A percentile compares a stretch with the other conserved stretches of the same genome.
Evolutionary conservation across 2,113 vertebrate species (phyloP).

Genomic region (Eonycteris spelaea): DNA sequence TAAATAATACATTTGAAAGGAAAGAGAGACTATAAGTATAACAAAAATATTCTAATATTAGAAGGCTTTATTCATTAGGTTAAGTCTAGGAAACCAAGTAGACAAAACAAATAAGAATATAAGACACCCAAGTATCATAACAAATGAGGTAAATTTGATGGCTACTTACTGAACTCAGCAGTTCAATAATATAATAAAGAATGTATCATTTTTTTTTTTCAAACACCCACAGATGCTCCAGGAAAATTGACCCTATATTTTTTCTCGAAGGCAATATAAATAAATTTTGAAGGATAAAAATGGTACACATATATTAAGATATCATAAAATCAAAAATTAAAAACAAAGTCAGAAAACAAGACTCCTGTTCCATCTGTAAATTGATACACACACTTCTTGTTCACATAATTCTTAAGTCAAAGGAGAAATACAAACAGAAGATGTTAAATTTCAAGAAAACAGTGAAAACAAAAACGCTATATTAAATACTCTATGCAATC

Average conservation of each 20-base stretch:
- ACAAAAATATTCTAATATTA: not conserved
- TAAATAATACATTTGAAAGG: not conserved
- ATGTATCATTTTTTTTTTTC: not conserved
- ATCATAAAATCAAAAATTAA: not conserved
- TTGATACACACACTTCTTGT: not conserved
- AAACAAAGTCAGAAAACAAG: not conserved
- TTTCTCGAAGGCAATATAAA: not conserved
- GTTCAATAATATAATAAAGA: not conserved
- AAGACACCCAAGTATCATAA: not conserved
- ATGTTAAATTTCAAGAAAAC: not conserved
- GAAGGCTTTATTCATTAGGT: not conserved
- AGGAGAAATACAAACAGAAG: not conserved
- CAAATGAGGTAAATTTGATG: not conserved
- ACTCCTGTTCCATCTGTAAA: not conserved
- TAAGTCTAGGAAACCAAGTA: not conserved
- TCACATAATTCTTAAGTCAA: not conserved
- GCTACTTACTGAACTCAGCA: not conserved
- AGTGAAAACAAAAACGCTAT: not conserved
- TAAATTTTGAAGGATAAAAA: not conserved
- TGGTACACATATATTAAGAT: not conserved
- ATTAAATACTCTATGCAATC: not conserved
- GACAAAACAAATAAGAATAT: not conserved
- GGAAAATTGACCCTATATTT: not conserved
- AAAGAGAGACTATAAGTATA: not conserved
- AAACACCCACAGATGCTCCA: not conserved